These are phyloP conservation scores for Clarias laeviceps DNA, from an alignment of 2,797 vertebrate genomes.

Conservation along the genomic window DNA sequence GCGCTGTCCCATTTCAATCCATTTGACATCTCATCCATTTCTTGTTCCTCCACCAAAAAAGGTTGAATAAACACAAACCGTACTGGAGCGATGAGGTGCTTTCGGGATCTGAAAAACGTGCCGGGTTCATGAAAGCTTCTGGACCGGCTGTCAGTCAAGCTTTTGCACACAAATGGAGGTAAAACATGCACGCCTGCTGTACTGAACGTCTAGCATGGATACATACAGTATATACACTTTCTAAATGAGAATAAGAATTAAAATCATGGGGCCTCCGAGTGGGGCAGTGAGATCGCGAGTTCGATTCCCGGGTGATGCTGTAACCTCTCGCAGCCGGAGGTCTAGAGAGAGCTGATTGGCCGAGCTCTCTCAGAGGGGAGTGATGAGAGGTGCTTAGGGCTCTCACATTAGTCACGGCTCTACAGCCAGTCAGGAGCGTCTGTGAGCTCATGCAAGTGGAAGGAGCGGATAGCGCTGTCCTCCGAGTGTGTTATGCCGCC, in stretches of 20 bases:
- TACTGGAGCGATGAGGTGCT: background rate
- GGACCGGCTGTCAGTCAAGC: slow-evolving; percentile 22
- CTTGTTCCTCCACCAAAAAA: background rate
- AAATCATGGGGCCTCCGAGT: too few species aligned
- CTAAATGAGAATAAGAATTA: background rate
- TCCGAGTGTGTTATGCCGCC: too few species aligned
- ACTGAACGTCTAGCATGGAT: background rate
- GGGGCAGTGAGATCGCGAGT: too few species aligned
- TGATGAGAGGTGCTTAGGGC: too few species aligned
- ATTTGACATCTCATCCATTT: slow-evolving; percentile 16
- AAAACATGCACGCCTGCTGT: background rate
- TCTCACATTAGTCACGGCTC: too few species aligned
- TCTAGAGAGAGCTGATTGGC: too few species aligned
- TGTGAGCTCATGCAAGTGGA: too few species aligned
- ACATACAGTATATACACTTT: background rate
- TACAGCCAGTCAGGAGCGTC: too few species aligned
- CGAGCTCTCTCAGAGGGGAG: too few species aligned
- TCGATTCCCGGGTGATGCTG: too few species aligned
- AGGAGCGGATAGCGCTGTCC: too few species aligned
- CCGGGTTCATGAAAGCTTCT: background rate
- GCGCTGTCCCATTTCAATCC: slow-evolving; percentile 21
- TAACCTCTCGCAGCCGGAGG: too few species aligned
- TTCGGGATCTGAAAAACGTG: slow-evolving; percentile 8
- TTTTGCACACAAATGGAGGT: background rate
- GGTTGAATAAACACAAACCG: slow-evolving; percentile 22